Base-by-base conservation (phyloP, 2,888 invertebrate genomes). In the Oeneis ivallda region DNA sequence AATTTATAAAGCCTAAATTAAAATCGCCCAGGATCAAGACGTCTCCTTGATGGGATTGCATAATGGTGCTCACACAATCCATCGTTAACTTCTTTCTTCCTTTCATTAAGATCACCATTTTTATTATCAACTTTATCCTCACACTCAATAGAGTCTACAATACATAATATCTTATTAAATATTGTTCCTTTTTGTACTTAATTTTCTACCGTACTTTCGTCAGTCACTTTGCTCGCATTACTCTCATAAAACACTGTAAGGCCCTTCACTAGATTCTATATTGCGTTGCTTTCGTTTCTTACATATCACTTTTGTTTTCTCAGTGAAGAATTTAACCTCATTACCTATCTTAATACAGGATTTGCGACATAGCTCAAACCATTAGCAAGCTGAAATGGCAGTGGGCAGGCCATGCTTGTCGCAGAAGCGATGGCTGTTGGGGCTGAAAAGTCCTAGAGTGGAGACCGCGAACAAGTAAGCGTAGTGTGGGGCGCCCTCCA, bases 1-100 rank as follows among this genome's bases (percentile, higher is more conserved):
- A n/a, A n/a, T n/a, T n/a, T n/a, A n/a, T n/a, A n/a, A n/a, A n/a
- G n/a, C n/a, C n/a, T n/a, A n/a, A n/a, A n/a, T n/a, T n/a, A n/a
- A n/a, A n/a, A n/a, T n/a, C n/a, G n/a, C n/a, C n/a, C n/a, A n/a
- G n/a, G n/a, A n/a, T n/a, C n/a, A n/a, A n/a, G n/a, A n/a, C n/a
- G n/a, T n/a, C n/a, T n/a, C n/a, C n/a, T n/a, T n/a, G n/a, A n/a
- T n/a, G n/a, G n/a, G n/a, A n/a, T n/a, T n/a, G n/a, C n/a, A n/a
- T n/a, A n/a, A n/a, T n/a, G n/a, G n/a, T n/a, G n/a, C n/a, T n/a
- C 91, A 91, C 92, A 92, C 92, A 92, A 92, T 91, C 92, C 92
- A 92, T 91, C 92, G 92, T 92, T 92, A 92, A 88, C 91, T 90
- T 89, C 88, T 89, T 89, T 89, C 89, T 86, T 87, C 85, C 85